These are phyloP conservation scores for Harpalus rufipes DNA, from an alignment of 2,888 invertebrate genomes.

Conservation along the genomic window DNA sequence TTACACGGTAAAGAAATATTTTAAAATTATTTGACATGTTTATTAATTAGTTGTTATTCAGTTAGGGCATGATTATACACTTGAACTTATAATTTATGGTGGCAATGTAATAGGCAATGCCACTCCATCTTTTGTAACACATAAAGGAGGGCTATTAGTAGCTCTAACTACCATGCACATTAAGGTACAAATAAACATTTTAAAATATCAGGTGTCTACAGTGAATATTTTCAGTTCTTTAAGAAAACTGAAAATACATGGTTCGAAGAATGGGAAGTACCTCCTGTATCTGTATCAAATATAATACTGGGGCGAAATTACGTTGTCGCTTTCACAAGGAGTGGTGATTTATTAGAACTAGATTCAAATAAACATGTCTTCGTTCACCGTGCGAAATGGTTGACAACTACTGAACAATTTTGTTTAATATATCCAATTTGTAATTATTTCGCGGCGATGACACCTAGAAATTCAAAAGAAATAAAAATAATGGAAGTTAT, in stretches of 20 bases:
- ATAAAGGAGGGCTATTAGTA: constrained; percentile 74
- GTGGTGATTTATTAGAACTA: constrained; percentile 71
- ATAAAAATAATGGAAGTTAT: constrained; percentile 70
- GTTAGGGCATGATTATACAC: constrained; percentile 76
- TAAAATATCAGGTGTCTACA: too few relatives aligned
- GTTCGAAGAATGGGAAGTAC: constrained; percentile 72
- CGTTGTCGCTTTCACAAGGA: constrained; percentile 71
- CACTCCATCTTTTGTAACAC: constrained; percentile 72
- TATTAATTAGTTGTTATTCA: constrained; percentile 70
- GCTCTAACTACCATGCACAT: constrained; percentile 73
- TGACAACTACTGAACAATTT: constrained; percentile 67
- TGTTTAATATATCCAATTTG: constrained; percentile 74
- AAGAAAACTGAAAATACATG: constrained; percentile 73
- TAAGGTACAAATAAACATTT: constrained; percentile 70
- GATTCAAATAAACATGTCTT: constrained; percentile 68
- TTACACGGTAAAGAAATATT: constrained; percentile 71
- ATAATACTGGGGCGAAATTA: constrained; percentile 70
- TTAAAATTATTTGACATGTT: background rate
- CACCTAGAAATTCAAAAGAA: constrained; percentile 57
- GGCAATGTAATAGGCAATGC: constrained; percentile 68
- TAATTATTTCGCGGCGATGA: constrained; percentile 72
- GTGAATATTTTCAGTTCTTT: constrained; percentile 72
- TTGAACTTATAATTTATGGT: constrained; percentile 75
- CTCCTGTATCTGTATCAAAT: constrained; percentile 69
- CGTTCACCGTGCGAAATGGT: constrained; percentile 69